Evolutionary conservation across 2,113 vertebrate species (phyloP), one percentile per base, ranked within the genome.

Genomic region (Falcunculus frontatus): DNA sequence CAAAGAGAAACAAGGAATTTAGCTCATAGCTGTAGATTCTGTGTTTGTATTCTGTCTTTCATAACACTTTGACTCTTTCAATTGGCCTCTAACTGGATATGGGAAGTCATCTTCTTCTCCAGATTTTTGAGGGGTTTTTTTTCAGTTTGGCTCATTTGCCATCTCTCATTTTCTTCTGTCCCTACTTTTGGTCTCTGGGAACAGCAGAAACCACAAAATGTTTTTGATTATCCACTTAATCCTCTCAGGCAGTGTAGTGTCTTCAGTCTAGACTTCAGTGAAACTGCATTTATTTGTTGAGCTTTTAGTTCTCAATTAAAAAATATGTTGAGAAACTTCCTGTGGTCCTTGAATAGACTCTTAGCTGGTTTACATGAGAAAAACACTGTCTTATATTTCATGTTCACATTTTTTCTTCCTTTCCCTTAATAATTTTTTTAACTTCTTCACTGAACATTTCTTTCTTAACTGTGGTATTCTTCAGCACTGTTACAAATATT

Each of bases 171-270:
- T 91, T 87, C 63, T 57, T 67, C 89, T 94, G 75, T 81, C 59
- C 78, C 74, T 87, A 20, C 79, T 78, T 94, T 70, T 85, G 37
- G 75, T 88, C 86, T 75, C 89, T 92, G 94, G 79, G 89, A 96
- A 94, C 83, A 90, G 75, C 53, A 92, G 47, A 94, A 90, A 95
- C 89, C 86, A 88, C 94, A 90, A 82, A 90, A 90, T 88, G 83
- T 73, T 92, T 94, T 70, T 92, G 60, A 95, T 95, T 96, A 92
- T 85, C 75, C 65, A 69, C 55, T 93, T 95, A 92, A 94, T 93
- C 78, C 75, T 79, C 60, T 92, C 47, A 62, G 75, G 86, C 89
- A 79, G 46, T 9, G 29, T 33, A 82, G 65, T 70, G 89, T 72
- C 94, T 90, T 90, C 52, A 84, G 93, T 85, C 89, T 82, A 90